phyloP scores from a whole-genome alignment of 2,888 invertebrate genomes.

The Dynastes grantii region DNA sequence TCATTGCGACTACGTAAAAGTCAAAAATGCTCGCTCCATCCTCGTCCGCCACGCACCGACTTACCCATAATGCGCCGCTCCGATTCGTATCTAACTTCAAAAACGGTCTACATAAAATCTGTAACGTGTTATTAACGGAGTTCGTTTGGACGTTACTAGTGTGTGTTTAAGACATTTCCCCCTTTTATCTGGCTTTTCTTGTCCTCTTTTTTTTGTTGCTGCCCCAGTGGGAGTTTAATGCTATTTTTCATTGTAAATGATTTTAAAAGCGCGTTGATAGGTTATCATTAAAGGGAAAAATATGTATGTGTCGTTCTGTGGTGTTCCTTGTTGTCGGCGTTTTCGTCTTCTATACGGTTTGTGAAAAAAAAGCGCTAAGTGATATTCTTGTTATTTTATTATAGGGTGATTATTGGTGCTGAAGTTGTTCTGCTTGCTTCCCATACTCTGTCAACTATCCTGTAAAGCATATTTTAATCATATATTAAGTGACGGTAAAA shows the following conservation, averaged over 20 bases:
- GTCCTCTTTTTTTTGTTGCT: conserved; percentile 22
- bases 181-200: conserved; percentile 42
- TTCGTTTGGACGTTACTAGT: conserved; percentile 55
- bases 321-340: conserved; percentile 19
- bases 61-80: conserved; percentile 43
- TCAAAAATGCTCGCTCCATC: conserved; percentile 48
- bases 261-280: conserved; percentile 55
- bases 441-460: too few species aligned
- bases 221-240: conserved; percentile 58
- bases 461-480: too few species aligned
- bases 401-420: too few species aligned
- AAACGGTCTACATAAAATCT: conserved; percentile 48
- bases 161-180: conserved; percentile 57
- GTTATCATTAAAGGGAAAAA: conserved; percentile 55
- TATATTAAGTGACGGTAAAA: too few species aligned
- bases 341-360: conserved; percentile 10
- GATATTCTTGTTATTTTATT: conserved; percentile 19
- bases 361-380: conserved; percentile 27
- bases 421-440: neutral
- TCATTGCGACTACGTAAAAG: conserved; percentile 50
- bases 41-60: conserved; percentile 35
- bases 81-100: conserved; percentile 43
- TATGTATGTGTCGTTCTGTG: conserved; percentile 32
- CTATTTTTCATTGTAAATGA: conserved; percentile 55
- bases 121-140: conserved; percentile 51